These are phyloP conservation scores for Notodonta ziczac DNA, from an alignment of 2,888 invertebrate species.

Conservation along the genomic window DNA sequence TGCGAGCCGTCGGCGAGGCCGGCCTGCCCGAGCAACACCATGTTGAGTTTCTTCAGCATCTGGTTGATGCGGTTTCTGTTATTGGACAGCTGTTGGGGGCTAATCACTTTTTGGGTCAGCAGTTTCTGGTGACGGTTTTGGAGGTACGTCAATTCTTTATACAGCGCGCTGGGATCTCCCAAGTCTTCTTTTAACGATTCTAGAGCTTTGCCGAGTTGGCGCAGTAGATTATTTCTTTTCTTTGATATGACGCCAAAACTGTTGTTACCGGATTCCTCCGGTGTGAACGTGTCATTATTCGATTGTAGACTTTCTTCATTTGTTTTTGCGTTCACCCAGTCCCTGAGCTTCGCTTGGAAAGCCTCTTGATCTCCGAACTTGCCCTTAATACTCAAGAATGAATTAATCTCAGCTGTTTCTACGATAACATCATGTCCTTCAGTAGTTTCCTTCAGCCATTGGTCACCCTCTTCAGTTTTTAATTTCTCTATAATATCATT, in stretches of 20 bases:
- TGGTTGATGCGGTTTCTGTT: conserved; percentile 71
- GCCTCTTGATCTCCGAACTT: conserved; percentile 76
- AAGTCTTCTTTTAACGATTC: conserved; percentile 69
- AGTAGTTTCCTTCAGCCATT: conserved; percentile 68
- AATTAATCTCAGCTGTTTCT: conserved; percentile 59
- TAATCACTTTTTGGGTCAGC: conserved; percentile 61
- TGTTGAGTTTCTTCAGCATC: conserved; percentile 79
- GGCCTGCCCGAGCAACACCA: conserved; percentile 85
- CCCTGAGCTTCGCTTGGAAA: conserved; percentile 77
- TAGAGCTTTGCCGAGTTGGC: conserved; percentile 61
- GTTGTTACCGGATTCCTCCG: conserved; percentile 20
- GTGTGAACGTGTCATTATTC: conserved; percentile 35
- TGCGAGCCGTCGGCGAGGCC: conserved; percentile 80
- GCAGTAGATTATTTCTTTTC: conserved; percentile 60
- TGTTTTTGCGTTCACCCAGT: conserved; percentile 55
- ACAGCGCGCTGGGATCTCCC: conserved; percentile 79
- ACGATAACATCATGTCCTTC: conserved; percentile 64
- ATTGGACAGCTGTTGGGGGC: conserved; percentile 56
- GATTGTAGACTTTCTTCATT: conserved; percentile 27
- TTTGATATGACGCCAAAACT: conserved; percentile 59
- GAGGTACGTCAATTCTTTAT: conserved; percentile 68
- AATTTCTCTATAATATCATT: conserved; percentile 75
- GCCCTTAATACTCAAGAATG: conserved; percentile 79
- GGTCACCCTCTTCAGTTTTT: conserved; percentile 71
- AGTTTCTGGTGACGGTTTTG: conserved; percentile 74